Conservation (phyloP, 2,113 vertebrate species). For the Todiramphus chloris region DNA sequence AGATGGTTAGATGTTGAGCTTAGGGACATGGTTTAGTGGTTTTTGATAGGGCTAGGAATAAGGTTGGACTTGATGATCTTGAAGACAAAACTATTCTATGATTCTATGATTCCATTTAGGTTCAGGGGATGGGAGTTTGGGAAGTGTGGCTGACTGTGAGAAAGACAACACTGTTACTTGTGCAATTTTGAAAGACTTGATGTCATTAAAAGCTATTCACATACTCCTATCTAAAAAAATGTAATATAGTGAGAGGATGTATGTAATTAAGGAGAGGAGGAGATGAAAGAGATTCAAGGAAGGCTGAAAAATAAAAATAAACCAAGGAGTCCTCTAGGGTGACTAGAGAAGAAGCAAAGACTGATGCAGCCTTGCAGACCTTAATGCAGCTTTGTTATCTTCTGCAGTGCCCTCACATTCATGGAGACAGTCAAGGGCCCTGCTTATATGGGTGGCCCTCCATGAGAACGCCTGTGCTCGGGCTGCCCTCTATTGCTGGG, state of each 20-base stretch:
- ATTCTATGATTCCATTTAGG: no score
- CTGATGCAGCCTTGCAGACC: neutral
- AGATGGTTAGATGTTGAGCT: no score
- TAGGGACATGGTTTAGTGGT: no score
- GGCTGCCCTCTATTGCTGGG: neutral
- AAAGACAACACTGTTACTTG: neutral
- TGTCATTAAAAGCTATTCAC: neutral
- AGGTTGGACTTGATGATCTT: no score
- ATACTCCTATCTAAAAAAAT: neutral
- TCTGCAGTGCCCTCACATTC: rapidly evolving
- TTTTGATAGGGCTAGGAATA: no score
- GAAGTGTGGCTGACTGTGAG: neutral
- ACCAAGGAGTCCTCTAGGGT: neutral
- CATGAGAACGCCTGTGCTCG: neutral
- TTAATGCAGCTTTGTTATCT: neutral
- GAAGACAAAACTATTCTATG: no score
- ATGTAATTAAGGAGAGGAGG: slow-evolving; percentile 13
- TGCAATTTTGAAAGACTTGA: neutral
- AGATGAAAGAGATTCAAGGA: slow-evolving; percentile 46
- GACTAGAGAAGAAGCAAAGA: neutral
- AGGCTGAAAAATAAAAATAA: slow-evolving; percentile 46
- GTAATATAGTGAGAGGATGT: neutral
- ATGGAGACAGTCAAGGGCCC: neutral
- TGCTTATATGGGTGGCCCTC: neutral
- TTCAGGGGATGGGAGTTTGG: neutral